Evolutionary conservation across 2,113 vertebrate species (phyloP).

Genomic region (Chloroceryle aenea): DNA sequence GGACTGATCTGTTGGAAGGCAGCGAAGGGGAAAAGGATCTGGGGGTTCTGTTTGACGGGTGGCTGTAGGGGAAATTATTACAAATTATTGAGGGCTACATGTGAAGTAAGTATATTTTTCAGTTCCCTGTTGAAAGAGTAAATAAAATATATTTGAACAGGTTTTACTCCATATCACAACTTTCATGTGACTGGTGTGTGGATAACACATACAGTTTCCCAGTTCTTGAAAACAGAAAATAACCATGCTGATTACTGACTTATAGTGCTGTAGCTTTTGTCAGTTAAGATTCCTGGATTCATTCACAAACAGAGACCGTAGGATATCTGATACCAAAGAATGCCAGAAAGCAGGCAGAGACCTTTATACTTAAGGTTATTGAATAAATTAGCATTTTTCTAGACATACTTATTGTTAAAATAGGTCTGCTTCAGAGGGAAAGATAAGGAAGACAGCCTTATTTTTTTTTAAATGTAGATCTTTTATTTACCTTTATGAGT

Average conservation of each 20-base stretch:
- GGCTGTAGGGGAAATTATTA: no score
- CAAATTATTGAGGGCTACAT: neutral
- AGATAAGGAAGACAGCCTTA: neutral
- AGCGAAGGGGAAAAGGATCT: no score
- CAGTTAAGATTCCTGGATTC: neutral
- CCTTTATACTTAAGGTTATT: neutral
- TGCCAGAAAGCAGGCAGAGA: neutral
- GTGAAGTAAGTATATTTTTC: neutral
- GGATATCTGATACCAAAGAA: neutral
- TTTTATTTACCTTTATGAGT: neutral
- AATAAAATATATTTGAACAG: neutral
- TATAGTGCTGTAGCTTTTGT: neutral
- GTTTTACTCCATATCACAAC: neutral
- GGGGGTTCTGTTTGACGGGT: no score
- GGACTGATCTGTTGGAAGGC: no score
- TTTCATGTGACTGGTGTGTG: accelerated
- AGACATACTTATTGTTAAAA: neutral
- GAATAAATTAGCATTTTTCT: neutral
- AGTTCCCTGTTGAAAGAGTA: neutral
- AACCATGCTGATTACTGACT: neutral
- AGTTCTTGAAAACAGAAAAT: neutral
- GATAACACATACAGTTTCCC: neutral
- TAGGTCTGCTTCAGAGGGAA: neutral
- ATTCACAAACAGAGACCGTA: neutral
- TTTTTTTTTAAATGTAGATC: neutral